Evolutionary conservation across 2,113 vertebrate species (phyloP).

Genomic region (Pogona vitticeps): DNA sequence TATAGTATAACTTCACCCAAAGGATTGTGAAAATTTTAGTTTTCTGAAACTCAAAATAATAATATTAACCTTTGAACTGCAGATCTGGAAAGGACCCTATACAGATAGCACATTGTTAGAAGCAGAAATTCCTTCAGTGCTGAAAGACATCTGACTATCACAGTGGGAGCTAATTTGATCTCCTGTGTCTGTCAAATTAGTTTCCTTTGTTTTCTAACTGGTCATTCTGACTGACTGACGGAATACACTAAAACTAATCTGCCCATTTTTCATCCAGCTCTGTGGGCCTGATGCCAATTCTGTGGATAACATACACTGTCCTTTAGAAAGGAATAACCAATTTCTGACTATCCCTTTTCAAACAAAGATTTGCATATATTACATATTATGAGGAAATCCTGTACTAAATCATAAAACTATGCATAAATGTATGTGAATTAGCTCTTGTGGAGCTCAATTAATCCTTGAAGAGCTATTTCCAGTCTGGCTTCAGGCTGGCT

Average conservation of each 20-base stretch:
- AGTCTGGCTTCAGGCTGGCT: not conserved
- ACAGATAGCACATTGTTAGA: no score
- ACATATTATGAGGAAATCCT: not conserved
- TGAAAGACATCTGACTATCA: no score
- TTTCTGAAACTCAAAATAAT: not conserved
- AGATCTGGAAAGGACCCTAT: no score
- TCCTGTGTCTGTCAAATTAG: no score
- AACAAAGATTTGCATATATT: not conserved
- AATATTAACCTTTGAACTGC: no score
- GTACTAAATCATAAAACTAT: not conserved
- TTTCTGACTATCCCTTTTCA: not conserved
- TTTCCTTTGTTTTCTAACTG: no score
- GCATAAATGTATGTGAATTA: not conserved
- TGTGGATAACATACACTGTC: not conserved
- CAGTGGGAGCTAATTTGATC: no score
- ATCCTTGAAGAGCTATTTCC: not conserved
- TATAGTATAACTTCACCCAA: not conserved
- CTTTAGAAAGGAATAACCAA: not conserved
- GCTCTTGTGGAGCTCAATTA: not conserved
- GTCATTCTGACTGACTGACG: no score
- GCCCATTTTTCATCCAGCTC: not conserved
- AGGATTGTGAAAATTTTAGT: not conserved
- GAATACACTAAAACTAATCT: not conserved
- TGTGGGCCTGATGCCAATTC: not conserved
- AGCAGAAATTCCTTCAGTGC: no score